Base-by-base conservation (phyloP, 2,113 vertebrate species). In the Podarcis muralis region DNA sequence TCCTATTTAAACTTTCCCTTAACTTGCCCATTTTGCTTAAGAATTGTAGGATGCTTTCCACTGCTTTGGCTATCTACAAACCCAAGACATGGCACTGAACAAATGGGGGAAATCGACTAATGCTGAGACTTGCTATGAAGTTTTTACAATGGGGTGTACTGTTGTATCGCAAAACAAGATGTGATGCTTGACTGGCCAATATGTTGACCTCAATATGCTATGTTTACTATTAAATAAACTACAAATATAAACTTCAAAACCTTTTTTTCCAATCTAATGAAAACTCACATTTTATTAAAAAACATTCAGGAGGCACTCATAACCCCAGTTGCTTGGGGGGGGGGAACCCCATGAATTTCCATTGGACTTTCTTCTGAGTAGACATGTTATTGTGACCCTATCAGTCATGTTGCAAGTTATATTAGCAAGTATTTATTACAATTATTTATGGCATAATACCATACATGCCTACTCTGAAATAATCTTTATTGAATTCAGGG, bases 51-150 rank as follows among this genome's bases (percentile, higher is more conserved):
- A 89, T 84, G 83, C 66, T 85, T 93, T 92, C 59, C 12, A 88
- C 87, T 95, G 89, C 90, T 94, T 92, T 91, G 92, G 93, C 92
- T 90, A 71, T 85, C 62, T 85, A 88, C 92, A 93, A 88, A 91
- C 69, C 92, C 90, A 91, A 93, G 93, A 94, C 85, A 94, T 95
- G 90, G 92, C 81, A 37, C 40, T 65, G 92, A 94, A 89, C 59
- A 93, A 79, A 92, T 88, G 85, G 93, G 37, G 84, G 40, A 88
- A 92, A 78, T 78, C n/a, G 78, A 75, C 74, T 32, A 91, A 84
- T 84, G 82, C 62, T 87, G 90, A 90, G 53, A 75, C 35, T n/a
- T 81, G 25, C 8, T 25, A 65, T 25, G 27, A 74, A 48, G 25
- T 76, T 15, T 74, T 82, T 43, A 71, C 59, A n/a, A 72, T 69